These are phyloP conservation scores for Melipona quadrifasciata DNA, from an alignment of 1,140 invertebrate genomes.

Conservation along the genomic window DNA sequence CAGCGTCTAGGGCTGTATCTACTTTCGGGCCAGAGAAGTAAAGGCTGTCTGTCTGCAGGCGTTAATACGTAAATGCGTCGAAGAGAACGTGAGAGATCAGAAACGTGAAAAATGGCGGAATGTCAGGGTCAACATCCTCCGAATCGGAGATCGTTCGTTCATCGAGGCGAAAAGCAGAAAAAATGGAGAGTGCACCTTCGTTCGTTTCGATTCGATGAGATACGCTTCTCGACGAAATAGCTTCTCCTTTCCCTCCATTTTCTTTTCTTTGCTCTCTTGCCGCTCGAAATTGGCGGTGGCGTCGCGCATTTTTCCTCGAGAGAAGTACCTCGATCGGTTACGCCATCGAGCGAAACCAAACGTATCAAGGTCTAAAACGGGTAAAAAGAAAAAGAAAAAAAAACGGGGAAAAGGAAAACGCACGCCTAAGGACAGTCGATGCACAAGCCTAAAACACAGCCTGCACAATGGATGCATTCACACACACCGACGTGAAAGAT, in stretches of 20 bases:
- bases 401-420: not conserved
- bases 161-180: not conserved
- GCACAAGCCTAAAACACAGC: slow-evolving; percentile 25
- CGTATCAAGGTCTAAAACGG: slow-evolving; percentile 3
- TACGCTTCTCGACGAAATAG: not conserved
- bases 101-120: not conserved
- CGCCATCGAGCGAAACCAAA: not conserved
- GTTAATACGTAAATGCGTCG: not conserved
- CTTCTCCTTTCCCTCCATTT: no score
- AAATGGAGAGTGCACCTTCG: not conserved
- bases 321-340: slow-evolving; percentile 1
- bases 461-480: slow-evolving; percentile 40
- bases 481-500: not conserved
- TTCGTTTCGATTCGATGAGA: not conserved
- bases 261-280: not conserved
- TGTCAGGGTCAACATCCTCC: not conserved
- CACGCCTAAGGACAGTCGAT: slow-evolving; percentile 3
- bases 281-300: no score
- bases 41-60: not conserved
- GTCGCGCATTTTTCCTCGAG: not conserved
- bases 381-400: not conserved
- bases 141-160: not conserved
- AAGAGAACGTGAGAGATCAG: not conserved
- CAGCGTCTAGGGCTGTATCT: slow-evolving; percentile 11
- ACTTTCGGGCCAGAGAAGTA: not conserved